These are phyloP conservation scores for Drosophila subpulchrella DNA, from an alignment of 1,140 invertebrate genomes.

Conservation along the genomic window DNA sequence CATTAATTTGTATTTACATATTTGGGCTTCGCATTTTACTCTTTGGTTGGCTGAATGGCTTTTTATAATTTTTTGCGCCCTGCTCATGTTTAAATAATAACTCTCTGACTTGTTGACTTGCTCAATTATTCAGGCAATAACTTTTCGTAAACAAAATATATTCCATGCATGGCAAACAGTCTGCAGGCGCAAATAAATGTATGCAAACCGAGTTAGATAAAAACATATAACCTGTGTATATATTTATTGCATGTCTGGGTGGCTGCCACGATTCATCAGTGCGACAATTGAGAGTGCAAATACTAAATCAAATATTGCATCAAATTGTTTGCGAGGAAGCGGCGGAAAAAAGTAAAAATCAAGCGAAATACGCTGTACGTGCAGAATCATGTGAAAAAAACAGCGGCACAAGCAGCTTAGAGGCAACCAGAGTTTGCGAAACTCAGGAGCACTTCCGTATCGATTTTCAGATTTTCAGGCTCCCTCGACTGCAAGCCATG, in stretches of 20 bases:
- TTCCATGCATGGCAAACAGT: conserved; percentile 75
- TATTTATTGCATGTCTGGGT: conserved; percentile 16
- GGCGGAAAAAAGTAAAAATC: conserved; percentile 24
- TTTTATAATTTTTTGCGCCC: conserved; percentile 6
- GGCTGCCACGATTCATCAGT: conserved; percentile 44
- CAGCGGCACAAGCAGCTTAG: conserved; percentile 29
- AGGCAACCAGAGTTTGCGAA: conserved; percentile 31
- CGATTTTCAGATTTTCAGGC: conserved; percentile 65
- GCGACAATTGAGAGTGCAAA: conserved; percentile 60
- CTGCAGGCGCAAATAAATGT: conserved; percentile 2
- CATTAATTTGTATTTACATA: conserved; percentile 69
- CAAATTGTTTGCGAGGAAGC: conserved; percentile 50
- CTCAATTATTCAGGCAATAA: conserved; percentile 60
- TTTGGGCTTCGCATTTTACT: conserved; percentile 33
- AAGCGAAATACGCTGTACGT: conserved; percentile 29
- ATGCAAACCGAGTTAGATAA: conserved; percentile 14
- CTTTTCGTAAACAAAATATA: conserved; percentile 67
- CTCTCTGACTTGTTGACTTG: conserved; percentile 38
- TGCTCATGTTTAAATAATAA: conserved; percentile 68
- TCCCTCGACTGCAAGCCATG: conserved; percentile 28
- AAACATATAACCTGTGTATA: background rate
- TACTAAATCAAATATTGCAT: conserved; percentile 71
- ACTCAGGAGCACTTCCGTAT: conserved; percentile 52
- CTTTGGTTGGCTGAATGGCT: conserved; percentile 13
- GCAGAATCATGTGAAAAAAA: conserved; percentile 44